Percentiles rank a stretch among this genome's conserved stretches.
Conservation (phyloP, 2,797 vertebrate genomes). For the Hapalemur alaotrensis region DNA sequence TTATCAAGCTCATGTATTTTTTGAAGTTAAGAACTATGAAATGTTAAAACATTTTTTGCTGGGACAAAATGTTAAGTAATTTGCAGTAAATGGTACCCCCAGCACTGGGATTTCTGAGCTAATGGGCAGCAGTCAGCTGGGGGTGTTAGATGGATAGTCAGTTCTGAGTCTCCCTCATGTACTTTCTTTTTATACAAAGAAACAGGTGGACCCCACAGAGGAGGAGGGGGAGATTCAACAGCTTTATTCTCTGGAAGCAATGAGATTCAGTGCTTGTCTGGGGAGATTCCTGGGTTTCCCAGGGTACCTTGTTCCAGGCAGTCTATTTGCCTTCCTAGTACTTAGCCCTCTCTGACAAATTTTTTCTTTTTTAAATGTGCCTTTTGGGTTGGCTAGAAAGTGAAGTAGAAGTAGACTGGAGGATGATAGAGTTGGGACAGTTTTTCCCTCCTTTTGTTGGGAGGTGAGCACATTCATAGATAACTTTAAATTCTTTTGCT, state of each 20-base stretch:
- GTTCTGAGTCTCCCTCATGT: not conserved
- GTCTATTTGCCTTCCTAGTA: constrained; percentile 67
- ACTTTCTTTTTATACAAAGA: constrained; percentile 47
- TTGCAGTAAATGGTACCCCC: constrained; percentile 36
- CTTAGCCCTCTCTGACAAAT: constrained; percentile 56
- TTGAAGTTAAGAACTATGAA: constrained; percentile 86
- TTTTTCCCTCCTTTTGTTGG: constrained; percentile 37
- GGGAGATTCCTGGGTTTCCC: not conserved
- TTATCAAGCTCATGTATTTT: constrained; percentile 89
- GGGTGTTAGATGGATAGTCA: not conserved
- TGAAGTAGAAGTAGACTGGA: constrained; percentile 43
- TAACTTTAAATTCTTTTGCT: not conserved
- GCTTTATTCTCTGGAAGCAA: constrained; percentile 47
- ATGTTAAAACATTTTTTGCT: constrained; percentile 80
- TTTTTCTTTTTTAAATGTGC: constrained; percentile 69
- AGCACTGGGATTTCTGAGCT: constrained; percentile 50
- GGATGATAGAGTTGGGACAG: not conserved
- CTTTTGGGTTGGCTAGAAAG: constrained; percentile 73
- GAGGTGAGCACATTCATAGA: constrained; percentile 46
- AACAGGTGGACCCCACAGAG: not conserved
- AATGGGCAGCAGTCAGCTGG: not conserved
- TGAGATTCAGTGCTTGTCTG: constrained; percentile 10
- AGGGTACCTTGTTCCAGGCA: constrained; percentile 35
- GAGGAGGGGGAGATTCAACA: not conserved
- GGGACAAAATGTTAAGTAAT: constrained; percentile 52